Conservation (phyloP, 2,888 invertebrate genomes). For the Aplocera efformata region DNA sequence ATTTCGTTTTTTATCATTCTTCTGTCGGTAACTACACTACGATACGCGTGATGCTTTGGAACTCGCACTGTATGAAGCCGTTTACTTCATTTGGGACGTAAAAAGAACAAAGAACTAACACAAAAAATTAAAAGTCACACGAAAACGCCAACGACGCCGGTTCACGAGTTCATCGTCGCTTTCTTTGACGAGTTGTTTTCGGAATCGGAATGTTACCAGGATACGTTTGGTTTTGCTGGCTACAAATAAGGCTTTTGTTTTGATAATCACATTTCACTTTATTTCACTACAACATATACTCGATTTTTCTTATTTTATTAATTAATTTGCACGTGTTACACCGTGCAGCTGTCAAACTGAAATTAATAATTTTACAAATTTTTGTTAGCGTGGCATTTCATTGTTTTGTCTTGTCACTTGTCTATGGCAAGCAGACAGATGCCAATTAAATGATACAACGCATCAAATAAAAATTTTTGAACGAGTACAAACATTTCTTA, state of each 20-base stretch:
- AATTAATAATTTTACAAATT: constrained; percentile 42
- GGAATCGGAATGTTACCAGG: constrained; percentile 67
- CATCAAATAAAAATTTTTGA: too few relatives aligned
- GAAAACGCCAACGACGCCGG: constrained; percentile 76
- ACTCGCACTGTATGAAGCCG: constrained; percentile 57
- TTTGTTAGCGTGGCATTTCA: constrained; percentile 60
- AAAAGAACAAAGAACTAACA: constrained; percentile 74
- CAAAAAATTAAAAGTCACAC: constrained; percentile 65
- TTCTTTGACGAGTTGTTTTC: constrained; percentile 64
- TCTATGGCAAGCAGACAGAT: constrained; percentile 43
- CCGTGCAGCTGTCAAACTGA: constrained; percentile 50
- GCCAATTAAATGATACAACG: constrained; percentile 10
- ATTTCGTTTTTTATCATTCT: constrained; percentile 73
- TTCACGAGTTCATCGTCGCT: constrained; percentile 76
- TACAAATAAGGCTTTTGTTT: constrained; percentile 26
- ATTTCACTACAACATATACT: constrained; percentile 20
- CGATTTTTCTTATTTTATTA: constrained; percentile 17
- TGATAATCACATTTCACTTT: constrained; percentile 34
- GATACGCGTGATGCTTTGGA: constrained; percentile 64
- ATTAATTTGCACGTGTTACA: constrained; percentile 45
- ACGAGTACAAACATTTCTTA: too few relatives aligned
- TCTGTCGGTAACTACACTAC: constrained; percentile 72
- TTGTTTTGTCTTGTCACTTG: constrained; percentile 41
- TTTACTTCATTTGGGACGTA: constrained; percentile 73
- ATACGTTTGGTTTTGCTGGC: constrained; percentile 39